Conservation (phyloP, 2,797 vertebrate genomes). For the Oceanodroma leucorhoa region DNA sequence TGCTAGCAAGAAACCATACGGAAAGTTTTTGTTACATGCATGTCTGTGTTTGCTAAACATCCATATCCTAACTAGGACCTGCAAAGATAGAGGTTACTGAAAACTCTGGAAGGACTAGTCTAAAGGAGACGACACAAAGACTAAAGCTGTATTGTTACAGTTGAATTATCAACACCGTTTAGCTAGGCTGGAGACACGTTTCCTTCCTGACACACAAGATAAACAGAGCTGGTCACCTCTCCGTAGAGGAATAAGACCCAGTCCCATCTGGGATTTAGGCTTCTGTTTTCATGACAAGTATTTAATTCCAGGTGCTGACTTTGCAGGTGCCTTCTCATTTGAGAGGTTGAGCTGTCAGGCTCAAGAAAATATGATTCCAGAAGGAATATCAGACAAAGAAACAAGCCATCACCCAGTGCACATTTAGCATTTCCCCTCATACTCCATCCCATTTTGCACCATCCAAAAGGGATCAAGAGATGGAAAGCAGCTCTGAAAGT, state of each 20-base stretch:
- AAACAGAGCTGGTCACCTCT: neutral
- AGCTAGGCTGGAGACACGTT: neutral
- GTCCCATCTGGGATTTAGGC: neutral
- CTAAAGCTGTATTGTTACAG: neutral
- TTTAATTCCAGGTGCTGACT: neutral
- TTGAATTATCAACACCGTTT: neutral
- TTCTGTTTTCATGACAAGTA: neutral
- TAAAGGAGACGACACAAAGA: neutral
- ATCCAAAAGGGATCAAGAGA: neutral
- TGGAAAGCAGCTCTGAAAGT: neutral
- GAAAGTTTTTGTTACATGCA: neutral
- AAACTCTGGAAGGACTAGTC: neutral
- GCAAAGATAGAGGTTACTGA: neutral
- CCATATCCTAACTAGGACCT: neutral
- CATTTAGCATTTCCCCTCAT: neutral
- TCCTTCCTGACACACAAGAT: neutral
- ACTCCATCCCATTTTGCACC: neutral
- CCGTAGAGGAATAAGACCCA: neutral
- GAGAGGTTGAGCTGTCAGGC: neutral
- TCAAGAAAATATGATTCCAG: neutral
- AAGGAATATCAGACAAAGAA: neutral
- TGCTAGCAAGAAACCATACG: neutral
- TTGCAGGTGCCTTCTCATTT: neutral
- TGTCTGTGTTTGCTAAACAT: neutral
- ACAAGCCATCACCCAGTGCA: neutral